Conservation (phyloP, 2,888 invertebrate genomes). For the Rhagonycha lutea region DNA sequence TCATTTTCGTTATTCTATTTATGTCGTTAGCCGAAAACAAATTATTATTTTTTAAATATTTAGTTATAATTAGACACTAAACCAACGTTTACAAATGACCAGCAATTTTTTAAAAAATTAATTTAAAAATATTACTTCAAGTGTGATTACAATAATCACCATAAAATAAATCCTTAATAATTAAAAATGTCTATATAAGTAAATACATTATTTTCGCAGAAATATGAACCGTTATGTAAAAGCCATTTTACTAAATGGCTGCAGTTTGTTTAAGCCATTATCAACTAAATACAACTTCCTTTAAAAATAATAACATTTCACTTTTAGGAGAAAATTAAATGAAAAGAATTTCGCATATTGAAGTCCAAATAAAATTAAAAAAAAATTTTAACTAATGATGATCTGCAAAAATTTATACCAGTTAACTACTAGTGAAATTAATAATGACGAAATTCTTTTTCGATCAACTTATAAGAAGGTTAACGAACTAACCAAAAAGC, state of each 20-base stretch:
- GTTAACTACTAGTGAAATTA: constrained; percentile 11
- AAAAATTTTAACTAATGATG: constrained; percentile 1
- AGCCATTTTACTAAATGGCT: background rate
- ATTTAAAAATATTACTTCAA: background rate
- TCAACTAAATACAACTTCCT: background rate
- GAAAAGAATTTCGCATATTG: background rate
- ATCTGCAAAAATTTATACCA: constrained; percentile 1
- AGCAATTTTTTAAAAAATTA: background rate
- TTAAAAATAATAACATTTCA: background rate
- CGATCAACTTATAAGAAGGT: constrained; percentile 19
- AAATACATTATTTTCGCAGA: background rate
- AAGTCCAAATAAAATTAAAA: background rate
- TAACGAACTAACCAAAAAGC: constrained; percentile 18
- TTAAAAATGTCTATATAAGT: background rate
- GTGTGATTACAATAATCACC: background rate
- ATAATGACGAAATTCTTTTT: constrained; percentile 9
- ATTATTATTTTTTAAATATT: background rate
- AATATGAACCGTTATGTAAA: background rate
- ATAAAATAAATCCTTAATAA: background rate
- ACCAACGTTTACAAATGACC: background rate
- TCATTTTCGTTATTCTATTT: background rate
- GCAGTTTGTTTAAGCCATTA: background rate
- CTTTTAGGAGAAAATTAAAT: background rate
- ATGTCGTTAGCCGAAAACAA: background rate
- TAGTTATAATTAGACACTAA: background rate